Base-by-base conservation (phyloP, 2,888 invertebrate genomes). In the Erebia aethiops region DNA sequence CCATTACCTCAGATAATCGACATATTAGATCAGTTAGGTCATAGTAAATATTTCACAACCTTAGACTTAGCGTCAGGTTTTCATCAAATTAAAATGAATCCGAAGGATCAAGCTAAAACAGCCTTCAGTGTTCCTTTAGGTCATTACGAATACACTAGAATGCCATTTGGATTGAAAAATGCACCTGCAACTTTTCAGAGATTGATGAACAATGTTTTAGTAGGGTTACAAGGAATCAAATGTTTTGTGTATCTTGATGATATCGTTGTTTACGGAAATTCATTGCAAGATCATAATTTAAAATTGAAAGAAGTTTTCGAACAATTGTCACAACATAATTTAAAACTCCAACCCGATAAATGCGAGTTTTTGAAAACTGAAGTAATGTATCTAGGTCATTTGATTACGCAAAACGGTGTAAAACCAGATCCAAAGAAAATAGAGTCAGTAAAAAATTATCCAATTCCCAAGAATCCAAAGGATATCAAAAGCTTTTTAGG, bases 141-240 rank as follows among this genome's bases (percentile, higher is more conserved):
- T 0, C 73, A 77, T 11, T 75, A 72, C 18, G 74, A 74, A 52
- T 70, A 74, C 63, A 73, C n/a, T 4, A 52, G 74, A 49, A 43
- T 73, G 51, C 75, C 77, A 10, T 73, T 75, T 69, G 75, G 75
- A 10, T 62, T 75, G n/a, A 76, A 77, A 35, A 77, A 61, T 9
- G 70, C 71, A 10, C 73, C 74, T 10, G 73, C 70, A 67, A 26
- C 71, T 8, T 75, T 77, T 68, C 61, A 63, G 4, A 41, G 71
- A 35, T 35, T 35, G 7, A 7, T 75, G 67, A 67, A 62, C 43
- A 51, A 73, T n/a, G 73, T 70, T 21, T 71, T 74, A 71, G 52
- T 74, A 16, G 76, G 73, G 7, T 64, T 76, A 1, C 9, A n/a
- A 9, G 7, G 16, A 7, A 8, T 16, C 0, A 54, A 16, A 54